phyloP scores from a whole-genome alignment of 2,113 vertebrate species.

The Mormyrus lacerda region DNA sequence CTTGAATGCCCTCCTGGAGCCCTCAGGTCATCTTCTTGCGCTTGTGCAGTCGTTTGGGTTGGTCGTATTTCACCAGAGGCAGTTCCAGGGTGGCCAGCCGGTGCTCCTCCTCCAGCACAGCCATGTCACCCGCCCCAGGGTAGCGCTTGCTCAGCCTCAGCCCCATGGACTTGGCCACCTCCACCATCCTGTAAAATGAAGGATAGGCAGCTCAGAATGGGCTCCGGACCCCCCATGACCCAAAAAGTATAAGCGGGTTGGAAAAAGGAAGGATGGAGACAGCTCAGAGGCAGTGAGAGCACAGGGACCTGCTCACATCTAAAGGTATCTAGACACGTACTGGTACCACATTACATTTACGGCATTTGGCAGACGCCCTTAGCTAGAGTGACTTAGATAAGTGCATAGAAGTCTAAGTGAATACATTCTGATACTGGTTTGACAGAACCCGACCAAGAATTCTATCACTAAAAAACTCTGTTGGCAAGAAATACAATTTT shows the following conservation, averaged over 20 bases:
- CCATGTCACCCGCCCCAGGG: conserved; percentile 14
- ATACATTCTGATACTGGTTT: background rate
- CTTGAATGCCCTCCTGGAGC: background rate
- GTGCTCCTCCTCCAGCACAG: conserved; percentile 49
- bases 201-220: background rate
- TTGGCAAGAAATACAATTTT: too few species aligned
- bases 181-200: conserved; percentile 55
- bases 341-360: background rate
- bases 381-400: too few species aligned
- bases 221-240: too few species aligned
- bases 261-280: too few species aligned
- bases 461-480: too few species aligned
- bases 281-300: background rate
- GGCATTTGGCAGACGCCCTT: too few species aligned
- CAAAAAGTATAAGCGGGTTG: too few species aligned
- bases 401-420: background rate
- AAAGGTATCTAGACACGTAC: background rate
- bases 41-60: conserved; percentile 44
- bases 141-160: conserved; percentile 62
- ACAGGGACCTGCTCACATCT: background rate
- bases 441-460: too few species aligned
- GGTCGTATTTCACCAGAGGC: conserved; percentile 66
- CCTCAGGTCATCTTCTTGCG: conserved; percentile 61
- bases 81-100: conserved; percentile 65
- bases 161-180: conserved; percentile 82